A percentile compares a stretch with the other conserved stretches of the same genome.
Conservation (phyloP, 2,113 vertebrate genomes). For the Esox niger region DNA sequence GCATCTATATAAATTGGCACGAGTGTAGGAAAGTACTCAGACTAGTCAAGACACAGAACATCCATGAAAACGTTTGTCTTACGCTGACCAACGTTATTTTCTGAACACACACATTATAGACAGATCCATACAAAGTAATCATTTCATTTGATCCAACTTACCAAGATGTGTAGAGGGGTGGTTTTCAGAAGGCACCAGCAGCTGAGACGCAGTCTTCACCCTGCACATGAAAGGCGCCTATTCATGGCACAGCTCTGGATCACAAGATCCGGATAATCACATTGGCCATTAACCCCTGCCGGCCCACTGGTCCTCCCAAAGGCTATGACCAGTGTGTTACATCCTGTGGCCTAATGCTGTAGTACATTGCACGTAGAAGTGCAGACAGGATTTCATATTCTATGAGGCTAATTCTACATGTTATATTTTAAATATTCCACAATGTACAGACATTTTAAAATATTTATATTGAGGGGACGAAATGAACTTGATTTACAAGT, state of each 20-base stretch:
- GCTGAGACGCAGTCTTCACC: conserved; percentile 17
- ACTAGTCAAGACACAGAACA: neutral
- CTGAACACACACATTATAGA: neutral
- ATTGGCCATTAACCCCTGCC: conserved; percentile 55
- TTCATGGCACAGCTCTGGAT: conserved; percentile 62
- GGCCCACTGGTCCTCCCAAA: neutral
- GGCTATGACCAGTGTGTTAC: neutral
- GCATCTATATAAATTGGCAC: neutral
- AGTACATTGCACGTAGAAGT: too few relatives aligned
- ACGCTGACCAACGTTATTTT: neutral
- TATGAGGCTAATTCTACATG: too few relatives aligned
- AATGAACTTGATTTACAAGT: too few relatives aligned
- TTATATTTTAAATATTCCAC: too few relatives aligned
- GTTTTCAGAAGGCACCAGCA: neutral
- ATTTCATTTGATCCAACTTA: conserved; percentile 33
- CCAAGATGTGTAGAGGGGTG: conserved; percentile 21
- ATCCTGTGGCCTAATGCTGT: too few relatives aligned
- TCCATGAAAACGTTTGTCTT: neutral
- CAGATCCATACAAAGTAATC: neutral
- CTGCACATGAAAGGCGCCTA: conserved; percentile 54
- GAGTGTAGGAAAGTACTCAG: too few relatives aligned
- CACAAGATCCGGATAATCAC: conserved; percentile 76
- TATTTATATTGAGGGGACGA: too few relatives aligned
- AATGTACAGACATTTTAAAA: too few relatives aligned
- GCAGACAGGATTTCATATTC: too few relatives aligned